Evolutionary conservation across 2,888 invertebrate genomes (phyloP), one percentile per base, ranked within the genome.

Genomic region (Globia sparganii): DNA sequence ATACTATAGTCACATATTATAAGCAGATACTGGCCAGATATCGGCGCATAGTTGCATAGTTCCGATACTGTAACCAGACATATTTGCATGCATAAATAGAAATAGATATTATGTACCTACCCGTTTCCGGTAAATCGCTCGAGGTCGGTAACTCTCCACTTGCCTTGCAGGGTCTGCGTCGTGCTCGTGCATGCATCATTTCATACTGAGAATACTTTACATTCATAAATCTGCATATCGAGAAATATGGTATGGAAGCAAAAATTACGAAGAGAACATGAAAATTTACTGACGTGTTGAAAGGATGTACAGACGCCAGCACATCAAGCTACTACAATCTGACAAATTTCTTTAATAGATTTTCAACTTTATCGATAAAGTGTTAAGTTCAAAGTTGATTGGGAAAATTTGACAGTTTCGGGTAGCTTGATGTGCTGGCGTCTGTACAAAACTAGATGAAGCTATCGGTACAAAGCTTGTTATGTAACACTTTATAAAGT

Each of bases 111-210:
- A 56, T n/a, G n/a, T 53, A 53, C 53, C n/a, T 56, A 34, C 75
- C 72, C 78, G 84, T 91, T 90, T 91, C 91, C 91, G 88, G 90
- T 81, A 90, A 87, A 90, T 85, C 75, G 73, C 77, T 56, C 15
- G 84, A 80, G 89, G 86, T 89, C 84, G 84, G 80, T 89, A 85
- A 84, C 86, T 81, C 77, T 68, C 77, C 40, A 74, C 65, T 79
- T 62, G 31, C 80, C 74, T 70, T 80, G 72, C 65, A 86, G 53
- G 67, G 74, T 79, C 84, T 71, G 58, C 61, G 40, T 43, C 78
- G 62, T 77, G 74, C 37, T 79, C 69, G 65, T 72, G 77, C 78
- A 72, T 75, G 73, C 79, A 78, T 87, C 81, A 85, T 75, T 86
- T 72, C 78, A 61, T 77, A 83, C 70, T 70, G 65, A 61, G 75